Conservation (phyloP, 2,797 vertebrate species). For the Poeciliopsis gracilis region DNA sequence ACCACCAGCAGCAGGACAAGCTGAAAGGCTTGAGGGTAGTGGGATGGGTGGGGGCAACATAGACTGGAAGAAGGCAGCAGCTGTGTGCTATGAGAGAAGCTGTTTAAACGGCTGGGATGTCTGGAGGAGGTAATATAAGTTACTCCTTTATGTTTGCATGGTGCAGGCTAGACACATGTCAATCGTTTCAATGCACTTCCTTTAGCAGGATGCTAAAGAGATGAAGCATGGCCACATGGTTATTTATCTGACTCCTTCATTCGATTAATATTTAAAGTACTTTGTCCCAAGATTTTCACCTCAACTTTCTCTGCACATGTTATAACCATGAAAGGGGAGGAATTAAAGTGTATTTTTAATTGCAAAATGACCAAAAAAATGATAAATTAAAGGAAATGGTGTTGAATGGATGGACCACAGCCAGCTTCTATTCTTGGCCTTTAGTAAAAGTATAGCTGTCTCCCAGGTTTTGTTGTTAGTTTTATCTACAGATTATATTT, state of each 20-base stretch:
- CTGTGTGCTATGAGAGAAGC: constrained; percentile 58
- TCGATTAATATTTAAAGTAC: neutral
- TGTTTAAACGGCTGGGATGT: constrained; percentile 68
- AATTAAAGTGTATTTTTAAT: neutral
- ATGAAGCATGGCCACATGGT: neutral
- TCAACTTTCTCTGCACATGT: neutral
- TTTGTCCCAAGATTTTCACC: neutral
- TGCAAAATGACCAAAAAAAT: neutral
- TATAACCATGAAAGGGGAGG: neutral
- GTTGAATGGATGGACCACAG: neutral
- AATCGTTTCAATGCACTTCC: neutral
- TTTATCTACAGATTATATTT: neutral
- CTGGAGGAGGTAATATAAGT: constrained; percentile 2
- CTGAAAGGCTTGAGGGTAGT: constrained; percentile 52
- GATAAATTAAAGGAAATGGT: neutral
- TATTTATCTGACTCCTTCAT: neutral
- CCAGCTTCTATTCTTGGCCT: neutral
- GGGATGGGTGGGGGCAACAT: constrained; percentile 3
- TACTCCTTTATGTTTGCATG: neutral
- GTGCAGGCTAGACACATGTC: neutral
- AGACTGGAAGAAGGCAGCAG: constrained; percentile 58
- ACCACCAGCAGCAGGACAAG: constrained; percentile 66
- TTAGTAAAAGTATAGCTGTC: neutral
- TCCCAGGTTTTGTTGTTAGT: neutral
- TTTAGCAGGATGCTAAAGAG: neutral